These are phyloP conservation scores for Isurus oxyrinchus DNA, from an alignment of 2,113 vertebrate genomes.

Conservation along the genomic window DNA sequence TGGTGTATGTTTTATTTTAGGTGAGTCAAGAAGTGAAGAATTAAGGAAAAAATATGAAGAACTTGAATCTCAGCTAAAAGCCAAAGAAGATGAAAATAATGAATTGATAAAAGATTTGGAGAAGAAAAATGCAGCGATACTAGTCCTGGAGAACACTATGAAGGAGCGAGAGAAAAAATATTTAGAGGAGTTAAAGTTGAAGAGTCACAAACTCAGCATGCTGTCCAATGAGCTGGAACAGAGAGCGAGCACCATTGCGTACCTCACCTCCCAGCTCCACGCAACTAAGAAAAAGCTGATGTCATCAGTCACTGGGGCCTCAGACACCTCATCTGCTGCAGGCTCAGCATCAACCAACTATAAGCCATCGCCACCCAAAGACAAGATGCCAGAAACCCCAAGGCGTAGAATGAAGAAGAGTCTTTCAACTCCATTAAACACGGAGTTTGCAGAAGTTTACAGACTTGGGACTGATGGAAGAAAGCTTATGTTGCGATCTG, in stretches of 20 bases:
- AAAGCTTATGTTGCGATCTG: slow-evolving; percentile 70
- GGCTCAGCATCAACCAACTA: slow-evolving; percentile 69
- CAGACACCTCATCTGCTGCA: slow-evolving; percentile 69
- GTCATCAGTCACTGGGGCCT: slow-evolving; percentile 58
- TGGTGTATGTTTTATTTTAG: slow-evolving; percentile 29
- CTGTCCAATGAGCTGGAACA: slow-evolving; percentile 90
- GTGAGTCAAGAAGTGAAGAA: slow-evolving; percentile 66
- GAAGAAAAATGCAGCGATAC: slow-evolving; percentile 84
- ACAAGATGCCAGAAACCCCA: slow-evolving; percentile 71
- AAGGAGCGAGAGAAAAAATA: slow-evolving; percentile 90
- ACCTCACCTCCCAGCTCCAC: slow-evolving; percentile 89
- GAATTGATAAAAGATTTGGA: slow-evolving; percentile 81
- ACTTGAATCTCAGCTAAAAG: slow-evolving; percentile 80
- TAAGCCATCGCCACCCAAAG: slow-evolving; percentile 78
- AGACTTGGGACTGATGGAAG: slow-evolving; percentile 73
- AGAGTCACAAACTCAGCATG: slow-evolving; percentile 87
- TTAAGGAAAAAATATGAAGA: slow-evolving; percentile 79
- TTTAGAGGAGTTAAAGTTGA: slow-evolving; percentile 90
- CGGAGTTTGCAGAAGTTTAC: slow-evolving; percentile 87
- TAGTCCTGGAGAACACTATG: slow-evolving; percentile 86
- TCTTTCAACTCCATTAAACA: slow-evolving; percentile 86
- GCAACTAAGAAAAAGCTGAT: slow-evolving; percentile 84
- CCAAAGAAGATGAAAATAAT: slow-evolving; percentile 77
- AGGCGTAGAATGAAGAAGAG: slow-evolving; percentile 92
- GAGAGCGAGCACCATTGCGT: slow-evolving; percentile 85